A percentile compares a stretch with the other conserved stretches of the same genome.
Conservation (phyloP, 2,888 invertebrate genomes). For the Idaea aversata region DNA sequence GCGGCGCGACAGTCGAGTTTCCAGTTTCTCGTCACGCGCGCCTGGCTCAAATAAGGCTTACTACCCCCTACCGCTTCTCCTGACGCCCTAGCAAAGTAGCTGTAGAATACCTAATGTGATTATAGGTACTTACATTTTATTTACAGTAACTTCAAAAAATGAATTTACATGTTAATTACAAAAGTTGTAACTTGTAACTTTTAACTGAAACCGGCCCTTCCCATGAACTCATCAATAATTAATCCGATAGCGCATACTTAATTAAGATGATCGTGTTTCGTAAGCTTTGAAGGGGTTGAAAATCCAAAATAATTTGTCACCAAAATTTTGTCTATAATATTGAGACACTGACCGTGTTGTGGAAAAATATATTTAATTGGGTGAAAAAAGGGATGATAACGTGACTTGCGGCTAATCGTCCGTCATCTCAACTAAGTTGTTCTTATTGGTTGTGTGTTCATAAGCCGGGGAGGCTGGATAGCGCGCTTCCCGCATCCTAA, state of each 20-base stretch:
- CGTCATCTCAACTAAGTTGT: constrained; percentile 74
- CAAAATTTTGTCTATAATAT: constrained; percentile 21
- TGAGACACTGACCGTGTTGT: constrained; percentile 24
- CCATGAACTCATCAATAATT: constrained; percentile 30
- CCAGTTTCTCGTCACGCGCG: constrained; percentile 78
- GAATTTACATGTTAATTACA: constrained; percentile 30
- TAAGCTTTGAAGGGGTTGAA: constrained; percentile 7
- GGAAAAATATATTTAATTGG: constrained; percentile 53
- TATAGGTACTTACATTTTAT: constrained; percentile 29
- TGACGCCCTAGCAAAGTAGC: constrained; percentile 61
- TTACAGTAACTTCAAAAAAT: constrained; percentile 27
- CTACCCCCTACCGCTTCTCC: constrained; percentile 62
- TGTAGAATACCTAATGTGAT: constrained; percentile 70
- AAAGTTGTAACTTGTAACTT: constrained; percentile 29
- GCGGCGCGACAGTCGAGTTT: constrained; percentile 68
- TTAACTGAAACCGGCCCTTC: constrained; percentile 22
- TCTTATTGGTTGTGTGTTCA: constrained; percentile 71
- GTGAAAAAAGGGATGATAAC: constrained; percentile 56
- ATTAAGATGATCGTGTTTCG: constrained; percentile 13
- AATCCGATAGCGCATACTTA: constrained; percentile 32
- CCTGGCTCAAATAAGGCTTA: constrained; percentile 76
- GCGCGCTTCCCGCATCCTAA: constrained; percentile 67
- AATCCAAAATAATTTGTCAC: constrained; percentile 6
- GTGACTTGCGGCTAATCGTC: constrained; percentile 67
- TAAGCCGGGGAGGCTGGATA: constrained; percentile 55